Evolutionary conservation across 1,140 invertebrate genomes (phyloP).

Genomic region (Heliothis virescens): DNA sequence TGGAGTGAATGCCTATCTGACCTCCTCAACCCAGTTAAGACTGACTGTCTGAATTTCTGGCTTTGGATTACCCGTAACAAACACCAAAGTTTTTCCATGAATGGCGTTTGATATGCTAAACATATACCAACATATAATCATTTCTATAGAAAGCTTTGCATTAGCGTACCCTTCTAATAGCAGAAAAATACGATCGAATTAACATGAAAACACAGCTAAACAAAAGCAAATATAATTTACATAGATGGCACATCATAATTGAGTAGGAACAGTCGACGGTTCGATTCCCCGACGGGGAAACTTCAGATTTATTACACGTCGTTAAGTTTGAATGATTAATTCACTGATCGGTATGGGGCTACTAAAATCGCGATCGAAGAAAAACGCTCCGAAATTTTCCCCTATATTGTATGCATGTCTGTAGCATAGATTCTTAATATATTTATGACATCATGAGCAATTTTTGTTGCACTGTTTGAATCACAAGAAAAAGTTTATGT

Average conservation of each 20-base stretch:
- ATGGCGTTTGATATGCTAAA: too few relatives aligned
- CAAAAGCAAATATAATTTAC: slow-evolving; percentile 43
- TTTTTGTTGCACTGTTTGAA: too few relatives aligned
- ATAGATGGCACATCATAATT: slow-evolving; percentile 32
- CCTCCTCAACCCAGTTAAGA: too few relatives aligned
- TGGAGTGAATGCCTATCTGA: too few relatives aligned
- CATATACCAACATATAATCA: too few relatives aligned
- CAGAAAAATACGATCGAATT: slow-evolving; percentile 9
- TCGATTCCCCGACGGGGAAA: slow-evolving; percentile 39
- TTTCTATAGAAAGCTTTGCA: not conserved
- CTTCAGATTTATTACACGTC: slow-evolving; percentile 65
- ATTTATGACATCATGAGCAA: too few relatives aligned
- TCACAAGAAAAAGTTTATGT: too few relatives aligned
- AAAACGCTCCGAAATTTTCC: not conserved
- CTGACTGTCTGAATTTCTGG: too few relatives aligned
- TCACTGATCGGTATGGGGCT: slow-evolving; percentile 49
- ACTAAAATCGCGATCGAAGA: slow-evolving; percentile 1
- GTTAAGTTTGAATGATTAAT: slow-evolving; percentile 69
- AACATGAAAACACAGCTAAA: slow-evolving; percentile 49
- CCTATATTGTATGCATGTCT: not conserved
- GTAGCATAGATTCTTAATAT: not conserved
- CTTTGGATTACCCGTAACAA: too few relatives aligned
- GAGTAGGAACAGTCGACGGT: slow-evolving; percentile 36
- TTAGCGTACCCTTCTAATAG: not conserved
- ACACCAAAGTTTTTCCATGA: not conserved